Evolutionary conservation across 2,113 vertebrate species (phyloP), one percentile per base, ranked within the genome.

Genomic region (Cinclus cinclus): DNA sequence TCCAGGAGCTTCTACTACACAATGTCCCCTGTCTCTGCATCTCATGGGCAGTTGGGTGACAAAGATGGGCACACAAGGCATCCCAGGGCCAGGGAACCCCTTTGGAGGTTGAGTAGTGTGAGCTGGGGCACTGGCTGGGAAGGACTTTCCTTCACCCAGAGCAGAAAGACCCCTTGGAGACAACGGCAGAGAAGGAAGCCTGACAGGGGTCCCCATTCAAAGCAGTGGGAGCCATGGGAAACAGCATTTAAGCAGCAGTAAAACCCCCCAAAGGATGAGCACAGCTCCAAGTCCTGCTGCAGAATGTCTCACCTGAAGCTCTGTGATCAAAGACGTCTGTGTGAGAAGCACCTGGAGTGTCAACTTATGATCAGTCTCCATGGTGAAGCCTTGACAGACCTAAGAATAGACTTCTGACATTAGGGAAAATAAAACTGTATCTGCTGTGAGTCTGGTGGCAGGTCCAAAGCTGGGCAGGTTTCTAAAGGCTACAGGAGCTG

Each of bases 151-250:
- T 89, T n/a, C 27, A 35, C 4, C 4, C 24, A 33, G 27, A 65
- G 17, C 30, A 73, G 46, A 74, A 87, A 70, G 24, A 56, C 3
- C 9, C 13, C 4, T 28, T 37, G 35, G 28, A 71, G 15, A 23
- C 19, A n/a, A 21, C 1, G 1, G 33, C 25, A 67, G 70, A 56
- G 35, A 16, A 80, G 20, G 13, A 20, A 53, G 9, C 42, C 37
- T 3, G 6, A 33, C 0, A 0, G 8, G 18, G 6, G 0, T 4
- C 13, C 15, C 42, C 9, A 5, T 68, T 47, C 35, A 35, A 33
- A 52, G 33, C 50, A 58, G n/a, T 1, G 1, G 28, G 41, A 83
- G 10, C 5, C 4, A 24, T 12, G 23, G 11, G n/a, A 47, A 63
- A 20, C 2, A 13, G 22, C 21, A 22, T 65, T 95, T 83, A 65